Conservation (phyloP, 2,113 vertebrate species). For the Hassar affinis region DNA sequence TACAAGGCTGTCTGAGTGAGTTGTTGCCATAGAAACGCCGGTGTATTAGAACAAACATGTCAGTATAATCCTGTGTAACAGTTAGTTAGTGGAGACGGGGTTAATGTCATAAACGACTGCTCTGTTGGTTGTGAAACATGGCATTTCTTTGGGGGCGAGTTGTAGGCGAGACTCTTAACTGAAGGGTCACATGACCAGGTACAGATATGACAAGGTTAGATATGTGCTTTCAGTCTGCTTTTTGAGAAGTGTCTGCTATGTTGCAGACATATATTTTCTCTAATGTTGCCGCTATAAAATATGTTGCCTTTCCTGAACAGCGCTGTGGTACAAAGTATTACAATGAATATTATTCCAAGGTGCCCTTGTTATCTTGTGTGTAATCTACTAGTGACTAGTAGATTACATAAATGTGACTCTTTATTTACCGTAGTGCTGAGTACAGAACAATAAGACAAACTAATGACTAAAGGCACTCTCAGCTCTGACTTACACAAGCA, state of each 20-base stretch:
- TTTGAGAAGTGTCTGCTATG: no score
- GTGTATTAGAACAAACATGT: background rate
- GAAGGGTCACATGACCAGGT: no score
- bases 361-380: background rate
- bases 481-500: background rate
- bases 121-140: no score
- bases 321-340: background rate
- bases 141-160: no score
- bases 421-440: background rate
- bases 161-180: no score
- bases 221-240: no score
- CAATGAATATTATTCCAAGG: background rate
- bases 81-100: background rate
- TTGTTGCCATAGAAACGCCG: background rate
- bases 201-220: no score
- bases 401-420: background rate
- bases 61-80: background rate
- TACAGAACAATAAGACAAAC: conserved; percentile 9
- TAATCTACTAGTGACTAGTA: background rate
- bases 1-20: background rate
- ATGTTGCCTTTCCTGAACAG: no score
- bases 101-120: no score
- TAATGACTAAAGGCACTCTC: background rate
- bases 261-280: no score
- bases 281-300: no score